Evolutionary conservation across 2,113 vertebrate genomes (phyloP).

Genomic region (Tragelaphus imberbis): DNA sequence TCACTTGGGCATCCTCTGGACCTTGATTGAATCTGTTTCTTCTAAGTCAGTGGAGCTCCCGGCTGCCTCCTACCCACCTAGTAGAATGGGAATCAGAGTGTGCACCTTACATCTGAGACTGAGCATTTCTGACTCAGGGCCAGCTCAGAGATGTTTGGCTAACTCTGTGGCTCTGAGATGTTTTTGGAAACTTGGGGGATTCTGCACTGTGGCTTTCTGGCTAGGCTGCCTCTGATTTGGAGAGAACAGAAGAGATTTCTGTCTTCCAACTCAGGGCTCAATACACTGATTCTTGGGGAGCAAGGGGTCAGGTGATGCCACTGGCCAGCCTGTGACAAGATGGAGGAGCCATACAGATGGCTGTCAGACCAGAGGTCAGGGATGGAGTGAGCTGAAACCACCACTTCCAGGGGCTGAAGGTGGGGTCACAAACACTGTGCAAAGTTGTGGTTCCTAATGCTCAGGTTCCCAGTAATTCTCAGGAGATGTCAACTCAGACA

Average conservation of each 20-base stretch:
- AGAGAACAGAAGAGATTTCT: not conserved
- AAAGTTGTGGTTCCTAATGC: not conserved
- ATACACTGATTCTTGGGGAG: not conserved
- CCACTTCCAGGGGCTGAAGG: not conserved
- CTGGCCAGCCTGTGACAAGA: not conserved
- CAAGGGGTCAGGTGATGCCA: not conserved
- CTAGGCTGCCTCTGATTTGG: not conserved
- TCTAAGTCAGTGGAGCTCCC: not conserved
- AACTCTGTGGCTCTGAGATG: not conserved
- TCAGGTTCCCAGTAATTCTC: not conserved
- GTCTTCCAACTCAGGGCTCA: not conserved
- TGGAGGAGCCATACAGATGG: not conserved
- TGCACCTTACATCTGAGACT: not conserved
- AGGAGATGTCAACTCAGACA: not conserved
- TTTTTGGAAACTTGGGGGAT: not conserved
- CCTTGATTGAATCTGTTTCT: not conserved
- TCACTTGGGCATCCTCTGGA: conserved; percentile 4
- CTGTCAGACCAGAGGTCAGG: not conserved
- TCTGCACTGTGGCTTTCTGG: not conserved
- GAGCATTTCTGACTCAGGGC: not conserved
- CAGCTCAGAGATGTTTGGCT: not conserved
- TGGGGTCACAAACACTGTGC: not conserved
- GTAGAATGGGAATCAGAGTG: not conserved
- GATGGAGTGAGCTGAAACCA: not conserved
- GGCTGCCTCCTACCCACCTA: not conserved